Evolutionary conservation across 2,888 invertebrate genomes (phyloP).

Genomic region (Rhamphomyia laevipes): DNA sequence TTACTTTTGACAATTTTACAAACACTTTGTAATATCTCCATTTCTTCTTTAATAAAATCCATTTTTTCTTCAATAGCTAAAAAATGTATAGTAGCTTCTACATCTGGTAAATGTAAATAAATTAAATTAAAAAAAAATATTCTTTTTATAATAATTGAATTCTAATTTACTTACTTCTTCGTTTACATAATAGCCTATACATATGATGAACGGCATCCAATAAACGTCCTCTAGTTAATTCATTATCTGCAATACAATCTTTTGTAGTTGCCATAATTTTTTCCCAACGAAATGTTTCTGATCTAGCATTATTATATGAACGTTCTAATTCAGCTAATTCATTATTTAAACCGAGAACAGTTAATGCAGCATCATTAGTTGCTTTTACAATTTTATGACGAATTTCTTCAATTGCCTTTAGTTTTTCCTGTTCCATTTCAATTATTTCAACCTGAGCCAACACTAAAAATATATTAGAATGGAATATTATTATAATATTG

Average conservation of each 20-base stretch:
- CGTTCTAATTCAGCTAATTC: constrained; percentile 30
- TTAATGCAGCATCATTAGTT: constrained; percentile 31
- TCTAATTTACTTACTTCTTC: constrained; percentile 20
- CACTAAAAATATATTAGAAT: constrained; percentile 23
- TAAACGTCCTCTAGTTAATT: constrained; percentile 25
- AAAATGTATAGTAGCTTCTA: not conserved
- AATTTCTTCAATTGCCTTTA: constrained; percentile 30
- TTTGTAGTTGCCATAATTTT: constrained; percentile 28
- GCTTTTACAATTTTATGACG: constrained; percentile 30
- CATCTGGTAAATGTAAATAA: constrained; percentile 8
- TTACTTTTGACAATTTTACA: constrained; percentile 10
- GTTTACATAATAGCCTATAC: constrained; percentile 27
- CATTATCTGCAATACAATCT: constrained; percentile 22
- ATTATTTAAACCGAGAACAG: constrained; percentile 32
- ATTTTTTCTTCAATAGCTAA: constrained; percentile 21
- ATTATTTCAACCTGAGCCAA: constrained; percentile 33
- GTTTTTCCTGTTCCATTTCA: constrained; percentile 24
- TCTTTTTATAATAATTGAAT: not conserved
- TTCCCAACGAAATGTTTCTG: constrained; percentile 31
- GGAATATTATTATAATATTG: too few relatives aligned
- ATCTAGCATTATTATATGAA: constrained; percentile 26
- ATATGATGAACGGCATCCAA: constrained; percentile 30
- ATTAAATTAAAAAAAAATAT: not conserved
- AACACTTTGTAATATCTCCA: constrained; percentile 26
- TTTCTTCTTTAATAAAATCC: constrained; percentile 30